Evolutionary conservation across 2,113 vertebrate species (phyloP).

Genomic region (Danionella cerebrum): DNA sequence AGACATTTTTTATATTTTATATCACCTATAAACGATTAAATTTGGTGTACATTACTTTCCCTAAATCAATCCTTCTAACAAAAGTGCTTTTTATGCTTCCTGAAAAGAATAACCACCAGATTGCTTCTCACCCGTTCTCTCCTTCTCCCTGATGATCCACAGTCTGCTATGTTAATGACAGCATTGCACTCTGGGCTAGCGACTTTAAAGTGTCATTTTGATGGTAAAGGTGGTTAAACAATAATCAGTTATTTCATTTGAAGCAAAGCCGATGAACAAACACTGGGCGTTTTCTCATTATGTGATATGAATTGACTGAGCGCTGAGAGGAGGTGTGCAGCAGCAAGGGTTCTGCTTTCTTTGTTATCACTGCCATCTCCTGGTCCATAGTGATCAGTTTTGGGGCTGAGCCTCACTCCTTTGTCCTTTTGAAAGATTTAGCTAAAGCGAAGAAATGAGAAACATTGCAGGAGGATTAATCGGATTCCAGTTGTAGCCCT

Average conservation of each 20-base stretch:
- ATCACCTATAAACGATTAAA: too few species aligned
- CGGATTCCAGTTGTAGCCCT: not conserved
- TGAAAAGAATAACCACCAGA: not conserved
- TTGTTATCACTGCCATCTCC: constrained; percentile 50
- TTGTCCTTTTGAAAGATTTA: constrained; percentile 15
- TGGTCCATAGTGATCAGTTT: constrained; percentile 36
- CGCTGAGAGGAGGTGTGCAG: constrained; percentile 8
- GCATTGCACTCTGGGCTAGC: constrained; percentile 11
- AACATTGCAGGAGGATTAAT: not conserved
- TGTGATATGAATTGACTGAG: constrained; percentile 24
- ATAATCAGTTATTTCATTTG: constrained; percentile 39
- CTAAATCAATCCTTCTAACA: not conserved
- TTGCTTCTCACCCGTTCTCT: not conserved
- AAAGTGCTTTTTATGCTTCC: not conserved
- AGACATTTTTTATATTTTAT: too few species aligned
- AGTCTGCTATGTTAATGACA: constrained; percentile 32
- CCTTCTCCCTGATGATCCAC: not conserved
- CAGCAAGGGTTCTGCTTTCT: constrained; percentile 24
- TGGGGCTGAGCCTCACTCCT: not conserved
- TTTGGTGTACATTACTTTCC: too few species aligned
- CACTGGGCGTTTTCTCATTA: constrained; percentile 42
- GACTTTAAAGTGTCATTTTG: constrained; percentile 43
- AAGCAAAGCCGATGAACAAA: constrained; percentile 39
- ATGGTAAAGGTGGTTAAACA: constrained; percentile 45
- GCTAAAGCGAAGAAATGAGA: not conserved